phyloP scores from a whole-genome alignment of 2,888 invertebrate species.

The Hemistola chrysoprasaria region DNA sequence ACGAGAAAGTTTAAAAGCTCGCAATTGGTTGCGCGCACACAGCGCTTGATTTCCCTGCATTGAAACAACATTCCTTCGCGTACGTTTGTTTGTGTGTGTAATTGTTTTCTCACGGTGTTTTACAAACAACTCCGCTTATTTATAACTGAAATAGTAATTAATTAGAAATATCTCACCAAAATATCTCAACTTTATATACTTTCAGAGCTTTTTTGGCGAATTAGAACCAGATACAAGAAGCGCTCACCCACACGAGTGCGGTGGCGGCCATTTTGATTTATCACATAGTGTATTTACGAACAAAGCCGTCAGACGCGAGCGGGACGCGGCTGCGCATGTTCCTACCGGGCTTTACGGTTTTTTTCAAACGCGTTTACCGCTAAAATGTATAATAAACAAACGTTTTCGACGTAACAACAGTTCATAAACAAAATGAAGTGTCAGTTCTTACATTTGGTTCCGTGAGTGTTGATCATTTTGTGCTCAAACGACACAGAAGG shows the following conservation, averaged over 20 bases:
- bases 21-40: constrained; percentile 60
- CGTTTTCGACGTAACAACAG: constrained; percentile 69
- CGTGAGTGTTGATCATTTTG: constrained; percentile 76
- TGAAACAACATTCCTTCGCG: constrained; percentile 81
- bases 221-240: constrained; percentile 50
- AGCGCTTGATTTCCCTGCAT: constrained; percentile 80
- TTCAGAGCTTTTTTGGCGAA: constrained; percentile 35
- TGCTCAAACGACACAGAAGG: constrained; percentile 71
- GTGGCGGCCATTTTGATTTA: constrained; percentile 80
- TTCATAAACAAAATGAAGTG: constrained; percentile 81
- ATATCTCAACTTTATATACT: constrained; percentile 22
- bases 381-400: constrained; percentile 72
- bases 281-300: constrained; percentile 79
- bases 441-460: constrained; percentile 77
- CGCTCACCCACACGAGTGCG: constrained; percentile 68
- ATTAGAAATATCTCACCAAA: constrained; percentile 29
- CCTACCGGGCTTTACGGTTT: constrained; percentile 66
- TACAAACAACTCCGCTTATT: constrained; percentile 32
- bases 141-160: constrained; percentile 53
- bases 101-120: constrained; percentile 65
- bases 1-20: constrained; percentile 67
- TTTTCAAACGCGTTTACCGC: constrained; percentile 75
- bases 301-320: constrained; percentile 82
- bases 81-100: constrained; percentile 70
- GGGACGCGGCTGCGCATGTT: constrained; percentile 80